These are phyloP conservation scores for Morone chrysops DNA, from an alignment of 2,113 vertebrate genomes.

Conservation along the genomic window DNA sequence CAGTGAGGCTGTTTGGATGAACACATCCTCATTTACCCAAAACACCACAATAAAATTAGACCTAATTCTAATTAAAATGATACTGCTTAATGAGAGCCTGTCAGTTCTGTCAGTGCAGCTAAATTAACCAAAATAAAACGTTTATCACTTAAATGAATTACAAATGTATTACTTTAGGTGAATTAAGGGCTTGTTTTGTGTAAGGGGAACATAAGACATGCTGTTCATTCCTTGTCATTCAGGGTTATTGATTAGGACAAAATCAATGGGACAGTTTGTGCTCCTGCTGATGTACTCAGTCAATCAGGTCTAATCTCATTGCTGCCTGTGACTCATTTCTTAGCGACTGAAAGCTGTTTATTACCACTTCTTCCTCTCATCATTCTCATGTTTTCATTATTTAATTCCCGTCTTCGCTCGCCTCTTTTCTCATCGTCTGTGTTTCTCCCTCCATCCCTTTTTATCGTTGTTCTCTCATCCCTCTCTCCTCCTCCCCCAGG, in stretches of 20 bases:
- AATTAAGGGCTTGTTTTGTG: constrained; percentile 54
- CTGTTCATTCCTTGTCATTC: constrained; percentile 41
- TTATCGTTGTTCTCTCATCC: neutral
- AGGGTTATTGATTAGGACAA: constrained; percentile 52
- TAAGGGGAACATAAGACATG: constrained; percentile 1
- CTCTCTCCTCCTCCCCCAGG: constrained; percentile 12
- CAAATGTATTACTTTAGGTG: constrained; percentile 55
- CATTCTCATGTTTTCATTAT: constrained; percentile 22
- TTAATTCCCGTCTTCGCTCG: neutral
- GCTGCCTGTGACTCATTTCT: constrained; percentile 40
- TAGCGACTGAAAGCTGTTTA: constrained; percentile 13
- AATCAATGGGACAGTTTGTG: constrained; percentile 60
- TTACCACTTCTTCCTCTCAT: constrained; percentile 7
- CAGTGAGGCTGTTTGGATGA: constrained; percentile 29
- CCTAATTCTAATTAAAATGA: constrained; percentile 60
- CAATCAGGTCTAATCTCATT: constrained; percentile 55
- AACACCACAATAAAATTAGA: constrained; percentile 61
- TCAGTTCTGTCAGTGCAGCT: constrained; percentile 52
- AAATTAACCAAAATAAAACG: constrained; percentile 58
- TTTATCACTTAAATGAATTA: constrained; percentile 62
- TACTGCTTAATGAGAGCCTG: constrained; percentile 51
- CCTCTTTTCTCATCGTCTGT: neutral
- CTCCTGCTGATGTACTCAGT: constrained; percentile 42
- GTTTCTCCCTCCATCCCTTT: neutral
- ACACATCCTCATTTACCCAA: constrained; percentile 37